Evolutionary conservation across 2,797 vertebrate species (phyloP), one percentile per base, ranked within the genome.

Genomic region (Danio tinwini): DNA sequence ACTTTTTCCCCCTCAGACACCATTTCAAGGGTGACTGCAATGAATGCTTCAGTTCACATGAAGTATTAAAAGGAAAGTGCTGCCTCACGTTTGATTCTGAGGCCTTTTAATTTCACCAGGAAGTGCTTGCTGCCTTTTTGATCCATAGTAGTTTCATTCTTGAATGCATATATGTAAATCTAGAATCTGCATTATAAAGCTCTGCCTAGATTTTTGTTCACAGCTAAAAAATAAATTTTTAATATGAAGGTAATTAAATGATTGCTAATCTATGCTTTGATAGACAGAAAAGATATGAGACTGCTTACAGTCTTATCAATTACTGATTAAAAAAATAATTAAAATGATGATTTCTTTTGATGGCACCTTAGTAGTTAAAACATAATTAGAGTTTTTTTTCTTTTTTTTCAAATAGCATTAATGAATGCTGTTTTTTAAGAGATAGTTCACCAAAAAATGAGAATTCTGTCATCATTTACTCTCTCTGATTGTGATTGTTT

Each of bases 1-100:
- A 1, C 3, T 29, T 19, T 39, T 13, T 10, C 16, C 19, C 12
- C 37, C 37, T 58, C 55, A 61, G 29, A 68, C 55, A 55, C 39
- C 58, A 49, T 40, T 79, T 62, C 76, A 80, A 72, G 56, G 58
- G 8, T 37, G 7, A 45, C 40, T 44, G 47, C 56, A 59, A 75
- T 16, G 17, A 75, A 58, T 71, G 17, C 55, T 58, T 49, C 17
- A 52, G 50, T 44, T 52, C 11, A 47, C 58, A 50, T 16, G 58
- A 56, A 76, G 52, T 12, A 58, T 53, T 39, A 67, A 58, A 55
- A n/a, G 7, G 4, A 82, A 78, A 82, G 40, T 12, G 12, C 29
- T 29, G 21, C 53, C 9, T 75, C 45, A 14, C 13, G n/a, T 21
- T 50, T 21, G 17, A 58, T 40, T 49, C 29, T 0, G 5, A 74